A percentile compares a stretch with the other conserved stretches of the same genome.
These are phyloP conservation scores for Eubucco bourcierii DNA, from an alignment of 2,113 vertebrate species.

Conservation along the genomic window DNA sequence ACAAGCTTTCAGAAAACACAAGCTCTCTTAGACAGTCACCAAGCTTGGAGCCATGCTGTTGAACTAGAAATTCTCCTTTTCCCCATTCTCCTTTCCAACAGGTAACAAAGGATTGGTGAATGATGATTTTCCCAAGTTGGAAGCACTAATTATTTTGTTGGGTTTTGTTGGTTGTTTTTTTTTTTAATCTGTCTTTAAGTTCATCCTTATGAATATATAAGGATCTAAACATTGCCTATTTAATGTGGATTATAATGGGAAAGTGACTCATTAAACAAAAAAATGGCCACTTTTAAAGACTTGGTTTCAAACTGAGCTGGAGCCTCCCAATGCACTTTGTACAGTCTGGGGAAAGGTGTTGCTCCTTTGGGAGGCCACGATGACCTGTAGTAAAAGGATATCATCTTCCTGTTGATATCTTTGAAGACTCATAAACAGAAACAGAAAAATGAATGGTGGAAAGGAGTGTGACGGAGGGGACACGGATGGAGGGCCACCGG, in stretches of 20 bases:
- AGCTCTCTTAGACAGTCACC: constrained; percentile 68
- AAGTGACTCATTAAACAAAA: constrained; percentile 75
- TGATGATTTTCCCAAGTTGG: constrained; percentile 76
- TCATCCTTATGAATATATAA: constrained; percentile 67
- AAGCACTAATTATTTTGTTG: constrained; percentile 69
- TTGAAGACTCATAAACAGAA: constrained; percentile 85
- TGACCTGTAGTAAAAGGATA: constrained; percentile 83
- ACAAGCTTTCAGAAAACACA: constrained; percentile 67
- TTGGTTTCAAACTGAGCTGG: constrained; percentile 85
- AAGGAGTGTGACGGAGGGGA: constrained; percentile 93
- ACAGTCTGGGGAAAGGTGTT: constrained; percentile 75
- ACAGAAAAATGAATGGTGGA: constrained; percentile 98
- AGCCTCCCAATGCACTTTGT: constrained; percentile 82
- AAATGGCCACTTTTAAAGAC: constrained; percentile 87
- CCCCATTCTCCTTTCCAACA: constrained; percentile 66
- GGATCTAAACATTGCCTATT: constrained; percentile 76
- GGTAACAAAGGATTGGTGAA: constrained; percentile 77
- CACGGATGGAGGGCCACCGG: constrained; percentile 83
- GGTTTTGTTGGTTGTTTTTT: too few species aligned
- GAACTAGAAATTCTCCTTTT: constrained; percentile 75
- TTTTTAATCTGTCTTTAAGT: constrained; percentile 59
- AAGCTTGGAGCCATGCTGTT: constrained; percentile 77
- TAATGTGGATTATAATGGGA: constrained; percentile 85
- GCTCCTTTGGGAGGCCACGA: constrained; percentile 83
- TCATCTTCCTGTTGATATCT: constrained; percentile 91